Percentiles rank a stretch among this genome's conserved stretches.
Conservation (phyloP, 2,797 vertebrate species). For the Poecilia wingei region DNA sequence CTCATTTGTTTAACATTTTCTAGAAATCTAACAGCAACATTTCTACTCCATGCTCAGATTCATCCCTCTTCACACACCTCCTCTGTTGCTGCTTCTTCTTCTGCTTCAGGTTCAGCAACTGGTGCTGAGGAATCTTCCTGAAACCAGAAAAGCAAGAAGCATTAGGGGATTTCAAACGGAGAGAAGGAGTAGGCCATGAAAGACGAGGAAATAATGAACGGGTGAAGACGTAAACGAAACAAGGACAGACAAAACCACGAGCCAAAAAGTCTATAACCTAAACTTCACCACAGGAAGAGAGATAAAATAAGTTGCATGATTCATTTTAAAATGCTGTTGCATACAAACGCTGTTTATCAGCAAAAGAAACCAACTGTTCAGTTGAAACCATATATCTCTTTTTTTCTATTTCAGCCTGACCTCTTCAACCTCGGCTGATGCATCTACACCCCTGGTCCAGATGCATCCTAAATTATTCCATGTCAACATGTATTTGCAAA, state of each 20-base stretch:
- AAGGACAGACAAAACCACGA: constrained; percentile 48
- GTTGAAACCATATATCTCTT: constrained; percentile 35
- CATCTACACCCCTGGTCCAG: constrained; percentile 59
- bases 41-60: not conserved
- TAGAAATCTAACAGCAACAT: not conserved
- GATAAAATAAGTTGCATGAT: not conserved
- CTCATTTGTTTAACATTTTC: not conserved
- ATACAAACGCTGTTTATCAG: constrained; percentile 48
- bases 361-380: constrained; percentile 25
- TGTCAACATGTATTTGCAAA: constrained; percentile 20
- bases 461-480: constrained; percentile 68
- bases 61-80: constrained; percentile 44
- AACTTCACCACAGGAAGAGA: not conserved
- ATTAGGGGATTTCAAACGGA: constrained; percentile 29
- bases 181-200: not conserved
- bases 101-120: constrained; percentile 35
- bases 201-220: constrained; percentile 33
- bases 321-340: constrained; percentile 25
- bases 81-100: constrained; percentile 50
- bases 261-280: constrained; percentile 29
- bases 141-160: constrained; percentile 31
- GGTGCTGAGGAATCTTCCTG: constrained; percentile 68
- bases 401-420: constrained; percentile 29
- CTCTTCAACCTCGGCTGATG: constrained; percentile 51
- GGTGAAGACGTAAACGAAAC: constrained; percentile 48